Conservation (phyloP, 2,888 invertebrate genomes). For the Zelleria hepariella region DNA sequence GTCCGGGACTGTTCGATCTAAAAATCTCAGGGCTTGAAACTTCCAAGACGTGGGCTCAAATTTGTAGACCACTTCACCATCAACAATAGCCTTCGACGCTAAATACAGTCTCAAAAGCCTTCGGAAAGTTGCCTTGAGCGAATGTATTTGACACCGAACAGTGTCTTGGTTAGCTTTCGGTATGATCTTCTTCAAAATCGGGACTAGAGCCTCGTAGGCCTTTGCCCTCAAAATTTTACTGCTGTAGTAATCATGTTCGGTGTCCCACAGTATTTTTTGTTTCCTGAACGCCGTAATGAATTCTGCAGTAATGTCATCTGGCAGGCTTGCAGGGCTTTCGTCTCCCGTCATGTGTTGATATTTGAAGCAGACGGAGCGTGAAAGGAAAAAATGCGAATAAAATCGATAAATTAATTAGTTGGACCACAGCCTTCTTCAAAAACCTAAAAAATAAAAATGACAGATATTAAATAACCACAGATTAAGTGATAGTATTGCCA, state of each 20-base stretch:
- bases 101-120: constrained; percentile 6
- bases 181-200: background rate
- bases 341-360: background rate
- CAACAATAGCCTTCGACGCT: constrained; percentile 20
- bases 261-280: background rate
- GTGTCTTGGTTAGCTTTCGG: background rate
- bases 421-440: no score
- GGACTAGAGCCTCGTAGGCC: background rate
- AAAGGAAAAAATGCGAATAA: no score
- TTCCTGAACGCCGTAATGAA: background rate
- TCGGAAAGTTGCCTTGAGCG: background rate
- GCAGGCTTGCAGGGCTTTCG: background rate
- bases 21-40: constrained; percentile 24
- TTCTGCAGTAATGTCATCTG: background rate
- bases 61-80: constrained; percentile 24
- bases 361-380: no score
- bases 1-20: constrained; percentile 12
- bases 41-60: constrained; percentile 26
- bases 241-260: background rate
- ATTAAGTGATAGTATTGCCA: no score
- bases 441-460: no score
- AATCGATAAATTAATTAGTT: no score
- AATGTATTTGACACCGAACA: background rate
- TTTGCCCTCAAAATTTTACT: background rate
- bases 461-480: no score